These are phyloP conservation scores for Aproaerema taeniolella DNA, from an alignment of 2,888 invertebrate genomes.

Conservation along the genomic window DNA sequence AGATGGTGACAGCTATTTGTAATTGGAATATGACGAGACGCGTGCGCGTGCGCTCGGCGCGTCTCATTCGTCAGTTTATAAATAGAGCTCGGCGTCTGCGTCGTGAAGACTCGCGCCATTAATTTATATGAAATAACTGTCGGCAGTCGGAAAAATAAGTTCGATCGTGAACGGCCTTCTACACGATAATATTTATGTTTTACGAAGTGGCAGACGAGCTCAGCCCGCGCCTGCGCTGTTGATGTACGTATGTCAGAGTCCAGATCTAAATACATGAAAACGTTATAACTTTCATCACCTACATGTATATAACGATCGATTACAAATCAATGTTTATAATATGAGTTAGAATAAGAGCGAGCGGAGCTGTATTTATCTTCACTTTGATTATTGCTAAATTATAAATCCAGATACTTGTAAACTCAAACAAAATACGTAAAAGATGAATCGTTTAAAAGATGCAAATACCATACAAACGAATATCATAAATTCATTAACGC, in stretches of 20 bases:
- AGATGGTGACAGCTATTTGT: constrained; percentile 73
- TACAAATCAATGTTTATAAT: too few relatives aligned
- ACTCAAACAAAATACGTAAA: constrained; percentile 22
- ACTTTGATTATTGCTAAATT: too few relatives aligned
- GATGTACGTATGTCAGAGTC: constrained; percentile 60
- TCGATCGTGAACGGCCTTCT: constrained; percentile 69
- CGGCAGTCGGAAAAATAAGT: constrained; percentile 76
- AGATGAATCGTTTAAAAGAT: too few relatives aligned
- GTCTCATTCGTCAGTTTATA: constrained; percentile 77
- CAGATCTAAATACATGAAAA: constrained; percentile 11
- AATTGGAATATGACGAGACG: constrained; percentile 76
- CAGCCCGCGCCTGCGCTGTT: constrained; percentile 41
- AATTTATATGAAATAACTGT: constrained; percentile 78
- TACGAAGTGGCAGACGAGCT: constrained; percentile 61
- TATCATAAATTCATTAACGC: constrained; percentile 74
- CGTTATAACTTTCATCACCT: constrained; percentile 24
- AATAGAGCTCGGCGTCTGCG: constrained; percentile 75
- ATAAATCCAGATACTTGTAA: too few relatives aligned
- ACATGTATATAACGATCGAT: too few relatives aligned
- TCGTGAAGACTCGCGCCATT: constrained; percentile 76
- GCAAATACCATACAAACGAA: too few relatives aligned
- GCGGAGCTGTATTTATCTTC: too few relatives aligned
- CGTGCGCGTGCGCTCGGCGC: constrained; percentile 70
- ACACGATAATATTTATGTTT: constrained; percentile 74
- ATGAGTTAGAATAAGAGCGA: too few relatives aligned